Evolutionary conservation across 92 coral and sea anemone species (phyloP).

Genomic region (Desmophyllum pertusum): DNA sequence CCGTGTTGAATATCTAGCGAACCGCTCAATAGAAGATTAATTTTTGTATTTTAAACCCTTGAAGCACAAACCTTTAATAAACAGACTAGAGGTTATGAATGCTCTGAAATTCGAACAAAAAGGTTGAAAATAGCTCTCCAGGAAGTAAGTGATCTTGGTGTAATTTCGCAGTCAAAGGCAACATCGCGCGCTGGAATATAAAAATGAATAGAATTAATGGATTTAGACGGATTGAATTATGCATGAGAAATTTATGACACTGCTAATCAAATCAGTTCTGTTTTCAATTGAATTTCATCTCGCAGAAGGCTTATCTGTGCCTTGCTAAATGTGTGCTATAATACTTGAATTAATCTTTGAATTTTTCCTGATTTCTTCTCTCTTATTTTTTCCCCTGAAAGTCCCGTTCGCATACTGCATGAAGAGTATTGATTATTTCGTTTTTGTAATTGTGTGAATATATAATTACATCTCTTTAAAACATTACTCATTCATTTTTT

Average conservation of each 20-base stretch:
- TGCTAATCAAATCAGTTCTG: constrained; percentile 26
- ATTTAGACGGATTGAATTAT: constrained; percentile 10
- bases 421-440: not conserved
- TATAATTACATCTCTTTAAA: constrained; percentile 6
- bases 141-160: not conserved
- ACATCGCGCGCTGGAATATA: too few species aligned
- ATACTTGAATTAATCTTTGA: not conserved
- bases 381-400: not conserved
- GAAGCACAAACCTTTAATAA: not conserved
- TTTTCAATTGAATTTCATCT: constrained; percentile 24
- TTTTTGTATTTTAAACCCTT: not conserved
- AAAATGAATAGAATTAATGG: not conserved
- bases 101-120: not conserved
- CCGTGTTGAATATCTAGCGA: constrained; percentile 20
- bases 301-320: not conserved
- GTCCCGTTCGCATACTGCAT: not conserved
- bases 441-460: not conserved
- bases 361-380: not conserved
- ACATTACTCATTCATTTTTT: not conserved
- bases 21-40: constrained; percentile 31
- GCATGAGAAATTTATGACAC: constrained; percentile 17
- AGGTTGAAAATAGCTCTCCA: not conserved
- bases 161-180: not conserved
- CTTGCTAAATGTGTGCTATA: not conserved
- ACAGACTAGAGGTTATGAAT: not conserved